Percentiles rank a stretch among this genome's conserved stretches.
phyloP scores from a whole-genome alignment of 2,113 vertebrate species.

The Psilopsiagon aymara region DNA sequence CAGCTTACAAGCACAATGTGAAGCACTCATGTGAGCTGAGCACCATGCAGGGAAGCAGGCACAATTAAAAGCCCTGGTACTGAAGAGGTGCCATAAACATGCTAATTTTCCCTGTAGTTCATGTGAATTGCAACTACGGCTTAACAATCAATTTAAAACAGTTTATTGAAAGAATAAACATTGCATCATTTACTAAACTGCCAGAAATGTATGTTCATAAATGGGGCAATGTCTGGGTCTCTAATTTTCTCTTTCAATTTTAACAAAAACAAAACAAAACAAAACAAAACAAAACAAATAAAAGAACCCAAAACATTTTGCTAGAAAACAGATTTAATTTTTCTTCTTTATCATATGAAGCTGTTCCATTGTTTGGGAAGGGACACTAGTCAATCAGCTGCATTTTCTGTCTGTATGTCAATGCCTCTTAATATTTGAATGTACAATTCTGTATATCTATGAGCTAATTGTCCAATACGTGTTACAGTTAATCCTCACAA shows the following conservation, averaged over 20 bases:
- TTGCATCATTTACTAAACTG: neutral
- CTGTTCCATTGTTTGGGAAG: neutral
- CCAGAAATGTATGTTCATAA: neutral
- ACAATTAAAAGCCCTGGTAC: neutral
- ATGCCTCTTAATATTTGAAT: neutral
- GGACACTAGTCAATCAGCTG: neutral
- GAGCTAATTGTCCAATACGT: neutral
- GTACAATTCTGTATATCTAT: neutral
- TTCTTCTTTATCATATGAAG: neutral
- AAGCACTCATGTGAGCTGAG: neutral
- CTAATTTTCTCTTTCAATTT: neutral
- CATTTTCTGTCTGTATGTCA: neutral
- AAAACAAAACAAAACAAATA: too few species aligned
- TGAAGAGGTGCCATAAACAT: neutral
- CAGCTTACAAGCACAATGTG: rapidly evolving
- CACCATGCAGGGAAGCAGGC: neutral
- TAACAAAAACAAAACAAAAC: neutral
- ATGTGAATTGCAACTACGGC: neutral
- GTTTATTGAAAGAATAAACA: slow-evolving; percentile 11
- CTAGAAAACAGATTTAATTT: neutral
- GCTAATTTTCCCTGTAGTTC: neutral
- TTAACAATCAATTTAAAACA: neutral
- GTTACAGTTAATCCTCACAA: neutral
- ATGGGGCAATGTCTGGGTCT: neutral
- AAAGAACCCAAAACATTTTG: neutral